phyloP scores from a whole-genome alignment of 2,888 invertebrate species.

The Anodontia alba region DNA sequence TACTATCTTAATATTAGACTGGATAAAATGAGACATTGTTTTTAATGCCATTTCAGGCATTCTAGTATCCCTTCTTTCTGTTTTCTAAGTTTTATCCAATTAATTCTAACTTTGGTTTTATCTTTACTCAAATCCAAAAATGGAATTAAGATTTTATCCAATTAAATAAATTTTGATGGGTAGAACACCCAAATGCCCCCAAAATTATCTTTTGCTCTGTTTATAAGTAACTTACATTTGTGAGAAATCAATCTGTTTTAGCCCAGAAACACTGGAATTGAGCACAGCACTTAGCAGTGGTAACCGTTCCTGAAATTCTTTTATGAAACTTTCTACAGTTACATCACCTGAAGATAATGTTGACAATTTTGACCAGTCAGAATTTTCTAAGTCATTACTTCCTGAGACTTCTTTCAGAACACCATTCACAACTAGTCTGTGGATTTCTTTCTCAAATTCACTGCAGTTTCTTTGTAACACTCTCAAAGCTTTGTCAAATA shows the following conservation, averaged over 20 bases:
- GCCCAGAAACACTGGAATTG: not conserved
- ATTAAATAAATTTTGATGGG: too few species aligned
- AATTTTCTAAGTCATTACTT: not conserved
- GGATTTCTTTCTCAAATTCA: not conserved
- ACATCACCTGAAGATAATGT: not conserved
- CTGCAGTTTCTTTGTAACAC: not conserved
- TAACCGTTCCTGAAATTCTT: not conserved
- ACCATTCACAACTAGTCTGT: not conserved
- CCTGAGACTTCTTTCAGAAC: not conserved
- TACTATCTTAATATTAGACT: too few species aligned
- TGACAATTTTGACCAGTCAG: not conserved
- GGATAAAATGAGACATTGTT: too few species aligned
- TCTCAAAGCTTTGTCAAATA: not conserved
- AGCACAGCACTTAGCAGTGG: not conserved
- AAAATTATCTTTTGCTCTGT: too few species aligned
- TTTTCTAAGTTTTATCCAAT: too few species aligned
- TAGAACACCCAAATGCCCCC: too few species aligned
- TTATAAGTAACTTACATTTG: conserved; percentile 1
- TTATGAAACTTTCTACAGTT: not conserved
- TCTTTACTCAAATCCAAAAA: too few species aligned
- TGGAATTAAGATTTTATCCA: too few species aligned
- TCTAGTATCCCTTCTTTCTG: too few species aligned
- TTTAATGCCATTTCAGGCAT: too few species aligned
- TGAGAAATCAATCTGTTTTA: not conserved
- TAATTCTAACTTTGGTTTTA: too few species aligned